These are phyloP conservation scores for Aphaenogaster rudis DNA, from an alignment of 1,140 invertebrate genomes.

Conservation along the genomic window DNA sequence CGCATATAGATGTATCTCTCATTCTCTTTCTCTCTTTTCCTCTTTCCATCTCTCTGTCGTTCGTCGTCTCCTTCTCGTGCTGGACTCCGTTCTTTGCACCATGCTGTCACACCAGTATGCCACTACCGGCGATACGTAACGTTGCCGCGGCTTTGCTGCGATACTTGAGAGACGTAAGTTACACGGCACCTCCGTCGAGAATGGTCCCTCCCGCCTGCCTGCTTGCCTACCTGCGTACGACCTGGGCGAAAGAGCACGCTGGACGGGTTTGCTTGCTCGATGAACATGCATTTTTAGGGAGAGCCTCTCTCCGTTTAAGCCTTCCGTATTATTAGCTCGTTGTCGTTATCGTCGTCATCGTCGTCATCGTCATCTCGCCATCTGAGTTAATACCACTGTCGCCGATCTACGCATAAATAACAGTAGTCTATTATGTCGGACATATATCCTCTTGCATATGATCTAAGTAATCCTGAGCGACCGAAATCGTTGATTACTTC, in stretches of 20 bases:
- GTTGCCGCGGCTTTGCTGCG: constrained; percentile 44
- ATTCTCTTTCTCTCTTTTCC: neutral
- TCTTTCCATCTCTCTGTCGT: constrained; percentile 12
- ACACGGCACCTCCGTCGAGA: constrained; percentile 37
- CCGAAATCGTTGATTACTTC: neutral
- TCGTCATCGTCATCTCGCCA: constrained; percentile 13
- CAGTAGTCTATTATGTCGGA: neutral
- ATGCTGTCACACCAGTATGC: constrained; percentile 54
- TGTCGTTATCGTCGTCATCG: constrained; percentile 11
- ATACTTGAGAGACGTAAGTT: constrained; percentile 54
- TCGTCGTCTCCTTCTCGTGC: constrained; percentile 34
- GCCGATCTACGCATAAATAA: constrained; percentile 35
- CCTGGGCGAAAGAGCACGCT: constrained; percentile 34
- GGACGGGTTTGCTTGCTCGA: constrained; percentile 45
- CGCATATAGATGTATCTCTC: neutral
- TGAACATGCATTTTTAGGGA: constrained; percentile 48
- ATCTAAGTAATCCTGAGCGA: constrained; percentile 8
- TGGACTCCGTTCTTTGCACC: constrained; percentile 55
- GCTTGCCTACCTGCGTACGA: constrained; percentile 4
- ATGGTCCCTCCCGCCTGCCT: constrained; percentile 17
- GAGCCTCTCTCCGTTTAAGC: constrained; percentile 32
- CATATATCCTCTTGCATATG: constrained; percentile 14
- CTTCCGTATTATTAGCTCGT: constrained; percentile 53
- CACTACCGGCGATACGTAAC: constrained; percentile 61
- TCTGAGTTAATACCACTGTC: constrained; percentile 25